phyloP scores from a whole-genome alignment of 2,797 vertebrate species.

The Craterocephalus amniculus region DNA sequence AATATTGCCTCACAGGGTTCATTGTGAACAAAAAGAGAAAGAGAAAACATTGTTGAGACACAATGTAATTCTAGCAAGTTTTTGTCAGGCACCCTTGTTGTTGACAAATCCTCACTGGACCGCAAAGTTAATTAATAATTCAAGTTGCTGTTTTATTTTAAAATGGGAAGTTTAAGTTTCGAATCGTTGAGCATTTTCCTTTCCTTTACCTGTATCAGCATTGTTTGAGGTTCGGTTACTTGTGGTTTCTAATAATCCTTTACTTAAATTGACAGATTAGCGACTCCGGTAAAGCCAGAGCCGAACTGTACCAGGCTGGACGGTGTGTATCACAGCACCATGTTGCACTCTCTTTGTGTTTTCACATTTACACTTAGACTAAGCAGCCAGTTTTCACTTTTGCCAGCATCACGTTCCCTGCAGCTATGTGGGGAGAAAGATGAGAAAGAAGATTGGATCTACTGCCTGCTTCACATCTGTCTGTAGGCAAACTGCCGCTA shows the following conservation, averaged over 20 bases:
- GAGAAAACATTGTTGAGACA: constrained; percentile 14
- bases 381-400: constrained; percentile 33
- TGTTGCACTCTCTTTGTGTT: neutral
- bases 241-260: constrained; percentile 19
- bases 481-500: constrained; percentile 30
- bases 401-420: constrained; percentile 39
- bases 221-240: constrained; percentile 47
- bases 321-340: constrained; percentile 1
- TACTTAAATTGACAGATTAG: constrained; percentile 38
- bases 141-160: neutral
- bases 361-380: neutral
- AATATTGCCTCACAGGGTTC: constrained; percentile 14
- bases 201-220: constrained; percentile 44
- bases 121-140: constrained; percentile 37
- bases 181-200: constrained; percentile 43
- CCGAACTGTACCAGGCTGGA: constrained; percentile 9
- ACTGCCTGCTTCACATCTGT: constrained; percentile 43
- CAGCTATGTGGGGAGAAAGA: constrained; percentile 55
- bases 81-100: constrained; percentile 31
- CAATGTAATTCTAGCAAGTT: neutral
- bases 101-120: constrained; percentile 10
- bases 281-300: constrained; percentile 27
- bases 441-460: constrained; percentile 54
- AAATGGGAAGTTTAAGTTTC: constrained; percentile 46
- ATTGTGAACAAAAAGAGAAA: constrained; percentile 17